Conservation (phyloP, 2,113 vertebrate genomes). For the Stomatorhinus ivindoensis region DNA sequence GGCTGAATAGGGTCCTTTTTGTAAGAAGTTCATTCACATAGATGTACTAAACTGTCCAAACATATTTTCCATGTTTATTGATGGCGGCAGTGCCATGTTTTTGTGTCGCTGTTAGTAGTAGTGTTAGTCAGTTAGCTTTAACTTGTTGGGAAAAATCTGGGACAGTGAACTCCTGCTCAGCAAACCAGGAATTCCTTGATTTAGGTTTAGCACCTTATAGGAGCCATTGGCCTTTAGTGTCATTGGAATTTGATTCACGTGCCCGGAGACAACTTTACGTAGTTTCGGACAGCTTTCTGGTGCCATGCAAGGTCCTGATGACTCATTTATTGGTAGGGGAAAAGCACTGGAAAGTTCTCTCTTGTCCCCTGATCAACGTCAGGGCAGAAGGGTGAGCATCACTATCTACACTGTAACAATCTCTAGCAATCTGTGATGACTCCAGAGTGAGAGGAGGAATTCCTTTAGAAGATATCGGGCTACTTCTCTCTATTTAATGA, state of each 20-base stretch:
- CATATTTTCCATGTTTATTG: not conserved
- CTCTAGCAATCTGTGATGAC: not conserved
- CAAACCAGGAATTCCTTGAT: not conserved
- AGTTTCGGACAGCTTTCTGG: not conserved
- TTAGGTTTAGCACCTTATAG: not conserved
- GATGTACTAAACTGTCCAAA: not conserved
- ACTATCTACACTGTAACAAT: not conserved
- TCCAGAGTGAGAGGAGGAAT: not conserved
- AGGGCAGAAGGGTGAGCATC: not conserved
- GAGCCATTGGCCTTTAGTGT: not conserved
- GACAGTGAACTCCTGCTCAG: not conserved
- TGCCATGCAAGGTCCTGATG: not conserved
- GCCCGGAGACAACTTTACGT: not conserved
- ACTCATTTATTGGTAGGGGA: not conserved
- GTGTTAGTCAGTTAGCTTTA: not conserved
- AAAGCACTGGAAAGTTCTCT: not conserved
- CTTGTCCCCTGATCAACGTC: not conserved
- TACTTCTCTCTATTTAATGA: not conserved
- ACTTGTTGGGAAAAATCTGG: not conserved
- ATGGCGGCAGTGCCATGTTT: not conserved
- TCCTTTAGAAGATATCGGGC: not conserved
- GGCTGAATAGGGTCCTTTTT: not conserved
- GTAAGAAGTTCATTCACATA: not conserved
- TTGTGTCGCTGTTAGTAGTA: not conserved
- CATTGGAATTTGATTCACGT: not conserved